Percentiles rank a stretch among this genome's conserved stretches.
Evolutionary conservation across 2,797 vertebrate species (phyloP).

Genomic region (Poeciliopsis turneri): DNA sequence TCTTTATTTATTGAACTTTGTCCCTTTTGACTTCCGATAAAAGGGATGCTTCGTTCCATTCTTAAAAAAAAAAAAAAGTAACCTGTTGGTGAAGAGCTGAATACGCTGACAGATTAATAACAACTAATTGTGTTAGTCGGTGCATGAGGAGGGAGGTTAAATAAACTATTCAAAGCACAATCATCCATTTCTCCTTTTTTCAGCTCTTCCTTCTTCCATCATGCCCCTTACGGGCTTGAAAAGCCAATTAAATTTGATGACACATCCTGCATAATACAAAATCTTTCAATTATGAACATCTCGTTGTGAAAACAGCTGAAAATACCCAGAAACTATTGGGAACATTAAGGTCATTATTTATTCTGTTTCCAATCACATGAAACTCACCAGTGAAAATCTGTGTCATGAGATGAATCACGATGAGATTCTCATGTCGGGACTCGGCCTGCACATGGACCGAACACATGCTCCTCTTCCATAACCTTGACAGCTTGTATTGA

Average conservation of each 20-base stretch:
- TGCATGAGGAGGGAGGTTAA: background rate
- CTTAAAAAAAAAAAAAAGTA: background rate
- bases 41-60: background rate
- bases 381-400: constrained; percentile 38
- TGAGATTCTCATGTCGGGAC: background rate
- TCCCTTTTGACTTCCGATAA: background rate
- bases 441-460: constrained; percentile 6
- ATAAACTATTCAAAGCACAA: background rate
- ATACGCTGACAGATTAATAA: background rate
- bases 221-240: background rate
- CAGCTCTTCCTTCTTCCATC: background rate
- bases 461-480: constrained; percentile 29
- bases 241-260: background rate
- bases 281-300: background rate
- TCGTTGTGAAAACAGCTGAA: constrained; percentile 1
- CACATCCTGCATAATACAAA: background rate
- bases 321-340: constrained; percentile 1
- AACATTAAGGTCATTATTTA: constrained; percentile 7
- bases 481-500: constrained; percentile 52
- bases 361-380: constrained; percentile 19
- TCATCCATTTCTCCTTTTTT: background rate
- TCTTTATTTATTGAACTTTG: background rate
- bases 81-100: background rate
- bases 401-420: constrained; percentile 38
- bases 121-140: background rate